These are phyloP conservation scores for Leucozona laternaria DNA, from an alignment of 2,888 invertebrate genomes.

Conservation along the genomic window DNA sequence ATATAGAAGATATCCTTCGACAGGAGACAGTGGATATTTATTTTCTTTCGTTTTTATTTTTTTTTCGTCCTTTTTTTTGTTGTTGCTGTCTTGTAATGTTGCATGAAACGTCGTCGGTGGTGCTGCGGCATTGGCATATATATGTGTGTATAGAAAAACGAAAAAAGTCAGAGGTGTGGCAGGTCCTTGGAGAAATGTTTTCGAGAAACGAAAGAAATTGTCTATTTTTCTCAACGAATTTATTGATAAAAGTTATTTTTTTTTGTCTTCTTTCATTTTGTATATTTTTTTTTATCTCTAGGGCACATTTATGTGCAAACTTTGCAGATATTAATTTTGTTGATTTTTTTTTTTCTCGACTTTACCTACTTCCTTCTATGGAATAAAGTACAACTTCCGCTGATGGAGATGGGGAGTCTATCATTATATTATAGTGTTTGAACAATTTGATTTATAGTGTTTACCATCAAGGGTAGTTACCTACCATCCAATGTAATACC, in stretches of 20 bases:
- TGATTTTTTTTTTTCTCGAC: slow-evolving; percentile 41
- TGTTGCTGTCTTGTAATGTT: slow-evolving; percentile 40
- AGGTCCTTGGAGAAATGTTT: slow-evolving; percentile 71
- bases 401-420: slow-evolving; percentile 8
- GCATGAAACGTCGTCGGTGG: slow-evolving; percentile 46
- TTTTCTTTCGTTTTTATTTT: slow-evolving; percentile 49
- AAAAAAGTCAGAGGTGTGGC: slow-evolving; percentile 46
- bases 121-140: slow-evolving; percentile 31
- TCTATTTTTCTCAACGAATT: slow-evolving; percentile 72
- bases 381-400: slow-evolving; percentile 28
- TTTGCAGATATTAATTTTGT: slow-evolving; percentile 75
- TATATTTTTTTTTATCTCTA: slow-evolving; percentile 53
- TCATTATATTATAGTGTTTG: slow-evolving; percentile 63
- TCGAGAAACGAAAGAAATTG: slow-evolving; percentile 54
- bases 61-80: not conserved
- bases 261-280: not conserved
- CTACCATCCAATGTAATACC: not conserved
- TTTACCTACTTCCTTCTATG: not conserved
- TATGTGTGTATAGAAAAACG: slow-evolving; percentile 26
- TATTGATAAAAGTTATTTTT: slow-evolving; percentile 65
- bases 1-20: slow-evolving; percentile 69
- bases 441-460: slow-evolving; percentile 74
- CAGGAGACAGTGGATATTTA: slow-evolving; percentile 74
- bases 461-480: slow-evolving; percentile 39
- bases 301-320: slow-evolving; percentile 75